Base-by-base conservation (phyloP, 2,797 vertebrate genomes). In the Vireo griseus region DNA sequence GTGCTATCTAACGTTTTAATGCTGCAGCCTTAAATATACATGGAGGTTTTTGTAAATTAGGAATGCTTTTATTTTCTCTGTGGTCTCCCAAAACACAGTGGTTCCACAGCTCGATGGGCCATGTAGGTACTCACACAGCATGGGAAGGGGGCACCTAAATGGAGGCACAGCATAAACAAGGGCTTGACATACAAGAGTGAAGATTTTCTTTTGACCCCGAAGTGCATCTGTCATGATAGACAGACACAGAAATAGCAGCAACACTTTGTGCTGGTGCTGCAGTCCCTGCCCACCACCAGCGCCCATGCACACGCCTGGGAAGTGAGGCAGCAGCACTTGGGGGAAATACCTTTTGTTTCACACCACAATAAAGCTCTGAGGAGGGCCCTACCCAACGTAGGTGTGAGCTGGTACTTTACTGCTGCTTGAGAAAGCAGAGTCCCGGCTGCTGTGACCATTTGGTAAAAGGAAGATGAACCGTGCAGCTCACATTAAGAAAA, bases 291-390 rank as follows among this genome's bases (percentile, higher is more conserved):
- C 71, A 82, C 77, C 85, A 74, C 75, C 57, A 28, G 77, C 5
- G 2, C 42, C 79, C 65, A 69, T 28, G 66, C 93, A 85, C 58
- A 73, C 0, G 13, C 57, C 68, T 42, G 59, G 88, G 77, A 93
- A 94, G 58, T 1, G 2, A 16, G 26, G 66, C 85, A 66, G 65
- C 50, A 80, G 74, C 85, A 76, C 78, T 80, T 45, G 18, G 59
- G 63, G 74, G 63, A 77, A 95, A 93, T 47, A 44, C 62, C 81
- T 69, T 94, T 94, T 93, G 93, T 83, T 88, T 76, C 39, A 14
- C 35, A 16, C 55, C 58, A 59, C 63, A 58, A 11, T 14, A 40
- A 52, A 80, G 42, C 54, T 62, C 74, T 26, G 45, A 78, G 73
- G 69, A 85, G 33, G 73, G 86, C 44, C 45, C 61, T 45, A 13